Conservation (phyloP, 2,113 vertebrate genomes). For the Philantomba maxwellii region DNA sequence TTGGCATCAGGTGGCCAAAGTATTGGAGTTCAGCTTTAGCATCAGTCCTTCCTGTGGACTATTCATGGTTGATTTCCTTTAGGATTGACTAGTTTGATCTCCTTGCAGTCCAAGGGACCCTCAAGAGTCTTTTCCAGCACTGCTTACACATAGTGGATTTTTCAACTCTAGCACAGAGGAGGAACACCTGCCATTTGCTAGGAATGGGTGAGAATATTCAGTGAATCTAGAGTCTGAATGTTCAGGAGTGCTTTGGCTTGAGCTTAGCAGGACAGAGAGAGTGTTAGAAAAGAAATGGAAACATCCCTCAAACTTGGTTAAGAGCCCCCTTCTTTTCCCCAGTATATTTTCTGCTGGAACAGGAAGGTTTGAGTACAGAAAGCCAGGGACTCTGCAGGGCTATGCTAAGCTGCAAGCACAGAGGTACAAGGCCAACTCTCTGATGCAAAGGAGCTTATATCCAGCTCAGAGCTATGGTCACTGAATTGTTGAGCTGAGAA, state of each 20-base stretch:
- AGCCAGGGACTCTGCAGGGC: neutral
- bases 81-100: neutral
- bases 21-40: neutral
- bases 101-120: neutral
- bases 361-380: neutral
- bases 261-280: neutral
- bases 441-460: neutral
- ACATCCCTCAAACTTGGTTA: too few relatives aligned
- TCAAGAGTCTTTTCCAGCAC: neutral
- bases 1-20: neutral
- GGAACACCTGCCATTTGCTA: too few relatives aligned
- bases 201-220: neutral
- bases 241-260: neutral
- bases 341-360: neutral
- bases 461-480: neutral
- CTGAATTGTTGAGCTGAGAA: neutral
- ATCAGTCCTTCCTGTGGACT: neutral
- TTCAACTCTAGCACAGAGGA: fast-evolving
- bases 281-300: neutral
- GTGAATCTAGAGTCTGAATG: fast-evolving
- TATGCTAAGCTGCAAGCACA: neutral
- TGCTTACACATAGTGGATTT: fast-evolving
- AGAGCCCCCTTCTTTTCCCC: neutral
- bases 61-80: neutral
- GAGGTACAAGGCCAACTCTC: neutral